Percentiles rank a stretch among this genome's conserved stretches.
These are phyloP conservation scores for Labeo rohita DNA, from an alignment of 2,113 vertebrate species.

Conservation along the genomic window DNA sequence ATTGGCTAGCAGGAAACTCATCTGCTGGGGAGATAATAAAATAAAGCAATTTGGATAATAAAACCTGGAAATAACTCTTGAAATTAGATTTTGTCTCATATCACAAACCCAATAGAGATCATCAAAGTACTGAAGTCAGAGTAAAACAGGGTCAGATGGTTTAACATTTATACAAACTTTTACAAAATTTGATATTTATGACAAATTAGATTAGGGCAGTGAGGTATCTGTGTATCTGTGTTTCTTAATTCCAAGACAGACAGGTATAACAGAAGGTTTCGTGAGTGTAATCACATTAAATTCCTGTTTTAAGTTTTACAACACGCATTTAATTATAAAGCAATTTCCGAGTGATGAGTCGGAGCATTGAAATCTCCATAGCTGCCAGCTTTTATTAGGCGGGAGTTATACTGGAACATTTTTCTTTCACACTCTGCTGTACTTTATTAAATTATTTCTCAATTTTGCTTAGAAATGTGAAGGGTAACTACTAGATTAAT, in stretches of 20 bases:
- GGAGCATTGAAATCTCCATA: background rate
- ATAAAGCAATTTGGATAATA: constrained; percentile 10
- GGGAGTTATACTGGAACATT: background rate
- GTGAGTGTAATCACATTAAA: constrained; percentile 41
- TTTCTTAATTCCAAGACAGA: constrained; percentile 30
- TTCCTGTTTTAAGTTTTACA: constrained; percentile 5
- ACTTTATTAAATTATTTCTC: constrained; percentile 20
- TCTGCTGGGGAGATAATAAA: constrained; percentile 13
- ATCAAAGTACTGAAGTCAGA: background rate
- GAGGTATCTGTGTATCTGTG: background rate
- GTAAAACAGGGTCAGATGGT: background rate
- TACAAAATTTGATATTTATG: background rate
- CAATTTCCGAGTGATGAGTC: constrained; percentile 33
- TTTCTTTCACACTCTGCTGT: background rate
- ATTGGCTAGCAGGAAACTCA: background rate
- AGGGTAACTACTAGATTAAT: background rate
- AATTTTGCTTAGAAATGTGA: background rate
- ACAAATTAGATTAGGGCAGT: background rate
- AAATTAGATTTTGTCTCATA: background rate
- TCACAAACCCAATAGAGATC: background rate
- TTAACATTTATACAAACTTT: background rate
- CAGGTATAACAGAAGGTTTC: constrained; percentile 19
- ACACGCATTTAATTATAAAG: constrained; percentile 25
- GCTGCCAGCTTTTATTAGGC: constrained; percentile 34
- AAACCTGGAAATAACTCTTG: background rate